Evolutionary conservation across 2,113 vertebrate species (phyloP), one percentile per base, ranked within the genome.

Genomic region (Picathartes gymnocephalus): DNA sequence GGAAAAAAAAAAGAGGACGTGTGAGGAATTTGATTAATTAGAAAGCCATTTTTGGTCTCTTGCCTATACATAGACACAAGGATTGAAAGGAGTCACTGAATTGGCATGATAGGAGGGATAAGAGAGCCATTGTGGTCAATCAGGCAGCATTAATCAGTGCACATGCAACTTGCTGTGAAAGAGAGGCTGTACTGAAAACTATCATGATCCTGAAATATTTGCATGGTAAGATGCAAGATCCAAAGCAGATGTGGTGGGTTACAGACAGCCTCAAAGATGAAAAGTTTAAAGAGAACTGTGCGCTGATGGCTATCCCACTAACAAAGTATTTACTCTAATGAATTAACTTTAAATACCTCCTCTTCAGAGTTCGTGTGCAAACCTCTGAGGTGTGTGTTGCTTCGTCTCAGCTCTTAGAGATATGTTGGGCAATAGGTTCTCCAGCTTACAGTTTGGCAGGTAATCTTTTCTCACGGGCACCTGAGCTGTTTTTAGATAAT

Each of bases 401-500:
- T 82, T 16, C 47, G 11, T 93, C 86, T 61, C 28, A 68, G 47
- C 35, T 66, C 28, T 57, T 57, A 56, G 53, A 92, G 7, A 9
- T 15, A 22, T 47, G 35, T 77, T 89, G 66, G 57, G 80, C 71
- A 90, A 78, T 28, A 47, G 23, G 25, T 37, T 96, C 77, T 82
- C 22, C 74, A 57, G 42, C 65, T 85, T 86, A 90, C 24, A 73
- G 23, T 77, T 94, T 96, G 93, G 68, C 92, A 95, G 53, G 80
- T 87, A 93, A 91, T 88, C 82, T 72, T 93, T 94, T 94, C 88
- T 95, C 85, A 64, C 65, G 65, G 78, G 31, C 47, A 79, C 68
- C 71, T 69, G 69, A 92, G 48, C 62, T 89, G 83, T 88, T 97
- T 97, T 97, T 81, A 87, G 87, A 64, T 85, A 82, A 92, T 73